Evolutionary conservation across 2,888 invertebrate species (phyloP).

Genomic region (Melipona beecheii): DNA sequence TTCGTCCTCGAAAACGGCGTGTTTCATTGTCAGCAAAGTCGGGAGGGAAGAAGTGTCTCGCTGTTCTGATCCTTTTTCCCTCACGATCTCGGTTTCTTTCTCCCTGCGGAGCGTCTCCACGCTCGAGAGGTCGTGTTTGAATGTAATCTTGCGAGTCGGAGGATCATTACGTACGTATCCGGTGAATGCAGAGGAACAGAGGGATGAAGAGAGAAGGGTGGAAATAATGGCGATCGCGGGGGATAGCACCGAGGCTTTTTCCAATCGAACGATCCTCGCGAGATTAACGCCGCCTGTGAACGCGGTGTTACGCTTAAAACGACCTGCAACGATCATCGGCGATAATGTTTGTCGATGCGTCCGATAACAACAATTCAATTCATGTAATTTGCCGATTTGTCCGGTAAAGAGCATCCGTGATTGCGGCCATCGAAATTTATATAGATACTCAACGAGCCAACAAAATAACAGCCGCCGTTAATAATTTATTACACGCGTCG

Average conservation of each 20-base stretch:
- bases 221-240: conserved; percentile 18
- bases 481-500: conserved; percentile 35
- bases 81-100: neutral
- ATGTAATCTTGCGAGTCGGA: conserved; percentile 1
- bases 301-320: conserved; percentile 33
- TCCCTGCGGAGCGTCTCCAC: neutral
- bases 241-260: conserved; percentile 13
- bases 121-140: conserved; percentile 1
- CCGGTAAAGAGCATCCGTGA: conserved; percentile 34
- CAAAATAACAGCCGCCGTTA: neutral
- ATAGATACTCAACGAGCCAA: conserved; percentile 14
- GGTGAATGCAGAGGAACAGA: neutral
- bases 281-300: conserved; percentile 37
- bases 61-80: neutral
- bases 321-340: conserved; percentile 19
- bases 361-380: conserved; percentile 49
- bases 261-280: conserved; percentile 22
- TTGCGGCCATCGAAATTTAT: conserved; percentile 26
- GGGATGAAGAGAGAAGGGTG: neutral
- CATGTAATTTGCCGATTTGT: conserved; percentile 45
- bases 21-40: conserved; percentile 2
- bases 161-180: conserved; percentile 26
- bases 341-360: conserved; percentile 36
- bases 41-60: neutral
- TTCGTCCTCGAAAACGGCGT: neutral